phyloP scores from a whole-genome alignment of 2,888 invertebrate species.

The Odontocolon sp. region DNA sequence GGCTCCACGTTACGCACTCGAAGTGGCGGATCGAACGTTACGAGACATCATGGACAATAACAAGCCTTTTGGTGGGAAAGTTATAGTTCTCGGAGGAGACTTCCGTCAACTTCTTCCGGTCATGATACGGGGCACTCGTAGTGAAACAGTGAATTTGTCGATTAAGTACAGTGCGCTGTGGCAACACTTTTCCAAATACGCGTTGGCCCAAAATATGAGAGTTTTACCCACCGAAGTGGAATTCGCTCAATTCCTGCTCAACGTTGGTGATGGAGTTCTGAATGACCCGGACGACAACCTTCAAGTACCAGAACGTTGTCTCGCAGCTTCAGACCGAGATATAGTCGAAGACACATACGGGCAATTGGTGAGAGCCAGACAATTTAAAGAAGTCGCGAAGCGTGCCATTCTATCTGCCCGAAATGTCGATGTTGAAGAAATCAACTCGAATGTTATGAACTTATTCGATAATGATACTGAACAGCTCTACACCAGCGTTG shows the following conservation, averaged over 20 bases:
- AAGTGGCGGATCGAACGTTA: conserved; percentile 59
- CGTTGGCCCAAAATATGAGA: conserved; percentile 62
- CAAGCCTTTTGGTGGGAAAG: conserved; percentile 64
- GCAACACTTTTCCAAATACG: conserved; percentile 51
- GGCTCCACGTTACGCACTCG: conserved; percentile 62
- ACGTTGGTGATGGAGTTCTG: conserved; percentile 58
- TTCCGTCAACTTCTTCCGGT: conserved; percentile 47
- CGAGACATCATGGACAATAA: conserved; percentile 63
- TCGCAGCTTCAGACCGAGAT: conserved; percentile 38
- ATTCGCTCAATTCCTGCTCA: conserved; percentile 60
- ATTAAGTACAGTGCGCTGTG: conserved; percentile 61
- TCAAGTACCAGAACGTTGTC: conserved; percentile 45
- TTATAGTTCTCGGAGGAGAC: conserved; percentile 60
- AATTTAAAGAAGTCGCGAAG: conserved; percentile 42
- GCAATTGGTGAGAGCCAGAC: conserved; percentile 41
- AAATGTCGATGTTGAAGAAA: conserved; percentile 62
- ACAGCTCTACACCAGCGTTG: conserved; percentile 45
- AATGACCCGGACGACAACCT: conserved; percentile 59
- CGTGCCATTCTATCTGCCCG: conserved; percentile 60
- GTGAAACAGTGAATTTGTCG: conserved; percentile 58
- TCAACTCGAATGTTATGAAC: conserved; percentile 56
- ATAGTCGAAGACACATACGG: conserved; percentile 56
- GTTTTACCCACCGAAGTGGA: conserved; percentile 53
- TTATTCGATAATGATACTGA: conserved; percentile 51
- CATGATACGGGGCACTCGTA: conserved; percentile 35